Evolutionary conservation across 2,888 invertebrate species (phyloP).

Genomic region (Ceramica pisi): DNA sequence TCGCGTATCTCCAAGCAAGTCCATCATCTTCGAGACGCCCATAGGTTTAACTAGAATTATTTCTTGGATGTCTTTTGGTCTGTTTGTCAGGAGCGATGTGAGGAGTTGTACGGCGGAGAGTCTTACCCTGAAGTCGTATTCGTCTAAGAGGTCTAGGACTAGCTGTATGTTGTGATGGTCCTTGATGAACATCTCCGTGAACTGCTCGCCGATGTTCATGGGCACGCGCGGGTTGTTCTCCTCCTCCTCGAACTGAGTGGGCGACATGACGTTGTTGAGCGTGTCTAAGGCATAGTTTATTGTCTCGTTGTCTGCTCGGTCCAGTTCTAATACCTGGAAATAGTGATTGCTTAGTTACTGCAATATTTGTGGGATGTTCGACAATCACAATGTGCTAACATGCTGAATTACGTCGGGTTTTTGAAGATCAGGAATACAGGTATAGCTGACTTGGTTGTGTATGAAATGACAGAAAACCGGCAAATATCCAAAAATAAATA

Average conservation of each 20-base stretch:
- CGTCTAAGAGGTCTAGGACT: conserved; percentile 96
- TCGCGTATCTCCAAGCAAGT: conserved; percentile 97
- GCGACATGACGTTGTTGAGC: conserved; percentile 96
- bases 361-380: background rate
- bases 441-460: no score
- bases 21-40: conserved; percentile 99
- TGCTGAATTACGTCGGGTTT: background rate
- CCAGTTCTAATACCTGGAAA: conserved; percentile 95
- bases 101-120: conserved; percentile 97
- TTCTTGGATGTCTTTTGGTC: conserved; percentile 96
- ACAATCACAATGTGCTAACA: background rate
- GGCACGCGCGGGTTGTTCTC: conserved; percentile 92
- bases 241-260: conserved; percentile 95
- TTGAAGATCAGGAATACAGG: no score
- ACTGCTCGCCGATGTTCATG: conserved; percentile 96
- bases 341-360: background rate
- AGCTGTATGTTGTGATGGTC: conserved; percentile 95
- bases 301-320: conserved; percentile 97
- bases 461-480: no score
- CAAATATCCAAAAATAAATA: no score
- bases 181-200: conserved; percentile 99
- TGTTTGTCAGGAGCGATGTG: conserved; percentile 96
- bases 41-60: conserved; percentile 97
- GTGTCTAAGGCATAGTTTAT: conserved; percentile 98
- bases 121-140: conserved; percentile 98